Evolutionary conservation across 2,888 invertebrate genomes (phyloP), one percentile per base, ranked within the genome.

Genomic region (Apomyelois bistriatella): DNA sequence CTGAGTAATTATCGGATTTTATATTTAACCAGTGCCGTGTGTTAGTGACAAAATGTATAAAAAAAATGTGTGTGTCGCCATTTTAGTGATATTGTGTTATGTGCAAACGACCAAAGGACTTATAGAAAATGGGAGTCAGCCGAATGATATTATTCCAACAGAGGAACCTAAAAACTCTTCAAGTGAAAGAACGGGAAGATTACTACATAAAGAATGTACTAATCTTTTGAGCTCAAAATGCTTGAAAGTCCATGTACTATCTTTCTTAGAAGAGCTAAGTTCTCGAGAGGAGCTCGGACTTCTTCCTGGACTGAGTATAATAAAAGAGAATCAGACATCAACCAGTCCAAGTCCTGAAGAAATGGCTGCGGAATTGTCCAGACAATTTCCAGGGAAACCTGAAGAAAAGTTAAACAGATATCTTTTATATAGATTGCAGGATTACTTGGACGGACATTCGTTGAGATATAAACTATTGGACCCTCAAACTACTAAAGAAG

Each of bases 381-480:
- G 95, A 35, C 94, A 94, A 63, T 95, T 94, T 68, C 95, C 96
- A 0, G 94, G 95, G 46, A 95, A 95, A 71, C 93, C 94, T 0
- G 94, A 94, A 57, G 94, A 94, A 53, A 93, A 95, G 15, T 76
- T 96, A 9, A 95, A 96, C 68, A 93, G 94, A 1, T 95, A 93
- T 66, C 87, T 96, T 13, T 66, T 95, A 52, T 94, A 94, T 59
- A 79, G 89, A 15, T 76, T 96, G 9, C 93, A 94, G 40, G 93
- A 92, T 60, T 94, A 95, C 61, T 80, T 96, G 16, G 94, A 93
- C 74, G 94, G 94, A 0, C 95, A 95, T 68, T 93, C 94, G 0
- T 78, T 96, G 61, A 93, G 93, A 53, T 93, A 96, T 58, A 94
- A 93, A 64, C 83, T 96, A 17, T 82, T 95, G 70, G 94, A 95